These are phyloP conservation scores for Semaprochilodus insignis DNA, from an alignment of 2,797 vertebrate species.

Conservation along the genomic window DNA sequence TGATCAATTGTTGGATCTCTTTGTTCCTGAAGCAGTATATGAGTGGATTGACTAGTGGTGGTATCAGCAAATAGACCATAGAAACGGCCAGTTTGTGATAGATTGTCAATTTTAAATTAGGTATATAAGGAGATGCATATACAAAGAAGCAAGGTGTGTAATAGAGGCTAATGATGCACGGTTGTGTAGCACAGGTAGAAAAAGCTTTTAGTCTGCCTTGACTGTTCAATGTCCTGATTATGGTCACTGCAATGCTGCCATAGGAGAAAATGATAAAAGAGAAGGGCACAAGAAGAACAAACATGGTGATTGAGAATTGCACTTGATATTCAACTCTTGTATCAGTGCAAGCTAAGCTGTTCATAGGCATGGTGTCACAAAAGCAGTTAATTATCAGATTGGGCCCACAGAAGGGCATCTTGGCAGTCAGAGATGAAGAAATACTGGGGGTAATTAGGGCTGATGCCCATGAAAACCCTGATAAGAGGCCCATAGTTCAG, in stretches of 20 bases:
- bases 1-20: slow-evolving; percentile 10
- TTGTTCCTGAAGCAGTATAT: slow-evolving; percentile 42
- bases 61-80: slow-evolving; percentile 37
- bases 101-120: slow-evolving; percentile 47
- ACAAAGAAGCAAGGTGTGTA: slow-evolving; percentile 57
- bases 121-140: slow-evolving; percentile 50
- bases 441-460: slow-evolving; percentile 28
- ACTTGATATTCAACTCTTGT: slow-evolving; percentile 16
- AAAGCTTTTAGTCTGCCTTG: slow-evolving; percentile 72
- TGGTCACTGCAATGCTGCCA: slow-evolving; percentile 69
- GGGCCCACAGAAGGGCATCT: slow-evolving; percentile 67
- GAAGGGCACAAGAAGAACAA: slow-evolving; percentile 71
- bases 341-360: slow-evolving; percentile 69
- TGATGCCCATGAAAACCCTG: slow-evolving; percentile 37
- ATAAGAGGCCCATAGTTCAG: slow-evolving; percentile 28
- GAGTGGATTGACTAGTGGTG: slow-evolving; percentile 43
- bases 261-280: slow-evolving; percentile 73
- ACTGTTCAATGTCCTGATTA: slow-evolving; percentile 65
- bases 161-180: slow-evolving; percentile 71
- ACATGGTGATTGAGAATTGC: slow-evolving; percentile 56
- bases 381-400: slow-evolving; percentile 71
- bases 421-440: slow-evolving; percentile 58
- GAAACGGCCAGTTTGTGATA: slow-evolving; percentile 37
- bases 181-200: slow-evolving; percentile 73
- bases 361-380: slow-evolving; percentile 72